phyloP scores from a whole-genome alignment of 2,797 vertebrate genomes.

The Rhinoraja longicauda region DNA sequence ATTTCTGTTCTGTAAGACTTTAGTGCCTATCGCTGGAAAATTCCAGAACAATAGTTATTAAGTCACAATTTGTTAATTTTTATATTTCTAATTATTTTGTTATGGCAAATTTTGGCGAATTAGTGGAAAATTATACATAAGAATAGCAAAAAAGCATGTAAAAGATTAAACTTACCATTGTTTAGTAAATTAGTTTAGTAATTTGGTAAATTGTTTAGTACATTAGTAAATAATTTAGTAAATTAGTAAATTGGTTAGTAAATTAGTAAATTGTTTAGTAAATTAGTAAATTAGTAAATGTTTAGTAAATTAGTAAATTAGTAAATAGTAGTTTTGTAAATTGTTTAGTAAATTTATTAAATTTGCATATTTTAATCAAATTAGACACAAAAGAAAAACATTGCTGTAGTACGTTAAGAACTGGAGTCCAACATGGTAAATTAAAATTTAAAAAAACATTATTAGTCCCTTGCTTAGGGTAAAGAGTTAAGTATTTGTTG shows the following conservation, averaged over 20 bases:
- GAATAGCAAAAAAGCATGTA: not conserved
- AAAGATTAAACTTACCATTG: not conserved
- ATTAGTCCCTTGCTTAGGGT: not conserved
- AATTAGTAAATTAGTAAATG: too few relatives aligned
- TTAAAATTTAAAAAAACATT: not conserved
- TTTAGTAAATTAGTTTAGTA: too few relatives aligned
- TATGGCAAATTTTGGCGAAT: not conserved
- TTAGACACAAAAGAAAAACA: not conserved
- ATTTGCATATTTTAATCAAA: not conserved
- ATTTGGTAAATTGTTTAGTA: too few relatives aligned
- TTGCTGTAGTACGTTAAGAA: not conserved
- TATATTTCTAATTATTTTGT: not conserved
- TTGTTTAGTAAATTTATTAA: too few relatives aligned
- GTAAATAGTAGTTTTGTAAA: too few relatives aligned
- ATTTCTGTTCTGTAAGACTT: too few relatives aligned
- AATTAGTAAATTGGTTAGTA: too few relatives aligned
- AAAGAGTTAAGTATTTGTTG: not conserved
- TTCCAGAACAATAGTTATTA: not conserved
- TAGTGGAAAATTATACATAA: not conserved
- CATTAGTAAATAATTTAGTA: too few relatives aligned
- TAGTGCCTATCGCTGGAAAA: not conserved
- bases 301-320: too few relatives aligned
- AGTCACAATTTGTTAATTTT: not conserved
- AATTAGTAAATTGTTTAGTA: too few relatives aligned
- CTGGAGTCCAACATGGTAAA: not conserved